phyloP scores from a whole-genome alignment of 92 coral and sea anemone genomes.

The Epizoanthus ramosus region DNA sequence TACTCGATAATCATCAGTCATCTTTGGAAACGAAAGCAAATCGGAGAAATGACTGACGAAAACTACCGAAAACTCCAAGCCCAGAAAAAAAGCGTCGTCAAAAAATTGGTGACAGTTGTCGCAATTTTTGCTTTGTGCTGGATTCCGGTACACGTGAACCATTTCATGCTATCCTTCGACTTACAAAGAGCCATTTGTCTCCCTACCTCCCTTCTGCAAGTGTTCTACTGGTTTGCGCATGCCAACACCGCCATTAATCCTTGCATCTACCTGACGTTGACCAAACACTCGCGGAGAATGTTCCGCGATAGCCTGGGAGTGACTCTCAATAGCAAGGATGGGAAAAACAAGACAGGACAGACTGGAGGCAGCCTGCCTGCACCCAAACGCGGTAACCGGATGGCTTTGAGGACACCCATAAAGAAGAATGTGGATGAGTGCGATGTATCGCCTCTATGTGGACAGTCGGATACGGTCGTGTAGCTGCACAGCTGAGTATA shows the following conservation, averaged over 20 bases:
- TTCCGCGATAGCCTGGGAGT: slow-evolving; percentile 29
- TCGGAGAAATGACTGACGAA: slow-evolving; percentile 56
- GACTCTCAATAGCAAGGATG: neutral
- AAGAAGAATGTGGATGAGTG: slow-evolving; percentile 6
- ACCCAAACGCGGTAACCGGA: slow-evolving; percentile 9
- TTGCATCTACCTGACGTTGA: slow-evolving; percentile 76
- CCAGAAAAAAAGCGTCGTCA: slow-evolving; percentile 69
- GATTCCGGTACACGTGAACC: slow-evolving; percentile 71
- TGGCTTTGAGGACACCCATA: slow-evolving; percentile 7
- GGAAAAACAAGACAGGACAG: neutral
- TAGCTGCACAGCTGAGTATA: neutral
- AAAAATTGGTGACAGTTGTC: slow-evolving; percentile 73
- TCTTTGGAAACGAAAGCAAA: slow-evolving; percentile 68
- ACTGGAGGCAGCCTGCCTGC: neutral
- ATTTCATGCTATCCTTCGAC: slow-evolving; percentile 46
- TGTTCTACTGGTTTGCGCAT: slow-evolving; percentile 56
- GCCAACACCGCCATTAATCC: slow-evolving; percentile 76
- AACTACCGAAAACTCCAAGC: slow-evolving; percentile 58
- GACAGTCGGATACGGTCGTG: slow-evolving; percentile 19
- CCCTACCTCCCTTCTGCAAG: slow-evolving; percentile 29
- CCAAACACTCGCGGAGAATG: slow-evolving; percentile 65
- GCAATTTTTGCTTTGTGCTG: slow-evolving; percentile 74
- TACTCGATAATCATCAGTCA: slow-evolving; percentile 60
- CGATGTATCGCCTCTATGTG: slow-evolving; percentile 25
- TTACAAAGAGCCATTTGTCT: slow-evolving; percentile 33